Base-by-base conservation (phyloP, 23 tunicate species). In the Styela clava region DNA sequence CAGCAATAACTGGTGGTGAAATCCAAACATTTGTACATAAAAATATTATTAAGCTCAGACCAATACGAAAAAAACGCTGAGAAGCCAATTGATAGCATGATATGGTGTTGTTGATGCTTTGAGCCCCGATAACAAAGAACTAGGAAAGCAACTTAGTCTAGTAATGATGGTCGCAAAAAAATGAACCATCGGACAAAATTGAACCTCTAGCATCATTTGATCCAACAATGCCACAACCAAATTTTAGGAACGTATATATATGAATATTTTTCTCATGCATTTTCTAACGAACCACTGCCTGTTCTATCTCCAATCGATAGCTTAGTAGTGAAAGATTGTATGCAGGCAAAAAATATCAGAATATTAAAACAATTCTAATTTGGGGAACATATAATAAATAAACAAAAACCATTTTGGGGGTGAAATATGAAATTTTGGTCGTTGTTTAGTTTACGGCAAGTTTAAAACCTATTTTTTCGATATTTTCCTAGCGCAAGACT, bases 311-410 rank as follows among this genome's bases (percentile, higher is more conserved):
- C 94, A 7, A 78, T 88, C 12, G 79, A 84, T 27, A 36, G 88
- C n/a, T 67, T 88, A 22, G 76, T 84, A 9, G 81, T 88, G 29
- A 88, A 88, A 61, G 94, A 88, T 30, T 88, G 87, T 56, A 78
- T 88, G 74, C 94, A 88, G 34, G 78, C 87, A 62, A n/a, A n/a
- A n/a, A n/a, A n/a, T n/a, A n/a, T n/a, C n/a, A n/a, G n/a, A n/a
- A n/a, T n/a, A n/a, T n/a, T n/a, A n/a, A n/a, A n/a, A n/a, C n/a
- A n/a, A n/a, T n/a, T n/a, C n/a, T n/a, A n/a, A n/a, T n/a, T n/a
- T n/a, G n/a, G n/a, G n/a, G n/a, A n/a, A n/a, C n/a, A n/a, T n/a
- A n/a, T n/a, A n/a, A n/a, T n/a, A n/a, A n/a, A n/a, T n/a, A n/a
- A n/a, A n/a, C n/a, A n/a, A n/a, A n/a, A n/a, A n/a, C n/a, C n/a